Evolutionary conservation across 2,113 vertebrate species (phyloP), one percentile per base, ranked within the genome.

Genomic region (Chlamydotis undulata): DNA sequence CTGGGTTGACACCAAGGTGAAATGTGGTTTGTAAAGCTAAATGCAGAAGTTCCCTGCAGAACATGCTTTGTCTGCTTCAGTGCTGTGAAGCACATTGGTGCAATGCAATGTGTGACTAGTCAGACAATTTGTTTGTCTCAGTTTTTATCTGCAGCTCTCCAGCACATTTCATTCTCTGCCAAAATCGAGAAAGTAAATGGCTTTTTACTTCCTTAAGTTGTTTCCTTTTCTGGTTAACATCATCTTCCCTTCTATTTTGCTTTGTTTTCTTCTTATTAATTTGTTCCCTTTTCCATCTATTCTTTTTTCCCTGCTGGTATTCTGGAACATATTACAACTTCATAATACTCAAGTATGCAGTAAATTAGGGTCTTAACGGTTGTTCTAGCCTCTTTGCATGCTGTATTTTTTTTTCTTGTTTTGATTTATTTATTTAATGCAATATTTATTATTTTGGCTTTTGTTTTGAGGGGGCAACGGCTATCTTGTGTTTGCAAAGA

Each of bases 181-280:
- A 76, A 87, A 93, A 69, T 2, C 45, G 68, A 64, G 69, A 93
- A 84, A 82, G 35, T 28, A 71, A 77, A 87, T 82, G 56, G 49
- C 69, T 76, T 95, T 90, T 89, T 50, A 78, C 57, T 89, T 96
- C 87, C 93, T 49, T 52, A 71, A 88, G n/a, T 75, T 0, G 0
- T 93, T 95, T 96, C 74, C 69, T 91, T 73, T 45, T 79, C 84
- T 87, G 74, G 29, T 75, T 94, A 93, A 65, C 57, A 82, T 89
- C 18, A 53, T 89, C 39, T 78, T 86, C 68, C 69, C 23, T 74
- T 80, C 10, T 61, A 55, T 71, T 88, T 80, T 92, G 33, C 64
- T 85, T 90, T 90, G n/a, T 77, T 92, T 75, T 87, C 73, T 28
- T 94, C 7, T 31, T 88, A 85, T 8, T 90, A 45, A 26, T 75